phyloP scores from a whole-genome alignment of 1,140 invertebrate genomes.

The Drosophila santomea region DNA sequence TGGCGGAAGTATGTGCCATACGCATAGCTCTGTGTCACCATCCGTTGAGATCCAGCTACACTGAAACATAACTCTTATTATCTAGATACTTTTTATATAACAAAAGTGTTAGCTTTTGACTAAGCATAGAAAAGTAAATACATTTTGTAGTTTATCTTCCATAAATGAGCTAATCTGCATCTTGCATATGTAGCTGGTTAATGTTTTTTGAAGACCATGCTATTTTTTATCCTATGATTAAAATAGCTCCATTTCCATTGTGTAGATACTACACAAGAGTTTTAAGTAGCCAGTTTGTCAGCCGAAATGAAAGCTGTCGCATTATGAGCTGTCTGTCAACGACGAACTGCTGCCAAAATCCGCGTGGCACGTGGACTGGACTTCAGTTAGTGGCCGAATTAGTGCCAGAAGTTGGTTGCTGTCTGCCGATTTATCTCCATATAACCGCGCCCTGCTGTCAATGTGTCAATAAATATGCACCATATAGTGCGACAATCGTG shows the following conservation, averaged over 20 bases:
- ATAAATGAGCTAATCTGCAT: too few relatives aligned
- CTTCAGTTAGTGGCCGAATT: slow-evolving; percentile 47
- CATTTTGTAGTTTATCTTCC: too few relatives aligned
- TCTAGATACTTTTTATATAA: too few relatives aligned
- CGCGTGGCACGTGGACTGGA: slow-evolving; percentile 55
- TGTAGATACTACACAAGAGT: not conserved
- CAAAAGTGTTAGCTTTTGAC: too few relatives aligned
- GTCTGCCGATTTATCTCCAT: slow-evolving; percentile 78
- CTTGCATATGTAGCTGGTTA: too few relatives aligned
- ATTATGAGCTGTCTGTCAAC: slow-evolving; percentile 56
- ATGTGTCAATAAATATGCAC: slow-evolving; percentile 77
- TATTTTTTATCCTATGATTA: too few relatives aligned
- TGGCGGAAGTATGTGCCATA: slow-evolving; percentile 50
- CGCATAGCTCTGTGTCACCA: slow-evolving; percentile 58
- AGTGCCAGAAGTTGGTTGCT: slow-evolving; percentile 47
- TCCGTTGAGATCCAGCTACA: slow-evolving; percentile 26
- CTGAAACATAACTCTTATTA: slow-evolving; percentile 1
- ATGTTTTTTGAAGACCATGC: too few relatives aligned
- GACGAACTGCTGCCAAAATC: slow-evolving; percentile 56
- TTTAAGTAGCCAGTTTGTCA: slow-evolving; percentile 45
- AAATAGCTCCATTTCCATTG: too few relatives aligned
- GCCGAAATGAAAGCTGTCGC: slow-evolving; percentile 51
- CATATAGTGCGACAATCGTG: slow-evolving; percentile 52
- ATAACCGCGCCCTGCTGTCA: slow-evolving; percentile 70
- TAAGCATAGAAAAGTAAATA: too few relatives aligned